Conservation (phyloP, 2,797 vertebrate species). For the Chloroceryle inda region DNA sequence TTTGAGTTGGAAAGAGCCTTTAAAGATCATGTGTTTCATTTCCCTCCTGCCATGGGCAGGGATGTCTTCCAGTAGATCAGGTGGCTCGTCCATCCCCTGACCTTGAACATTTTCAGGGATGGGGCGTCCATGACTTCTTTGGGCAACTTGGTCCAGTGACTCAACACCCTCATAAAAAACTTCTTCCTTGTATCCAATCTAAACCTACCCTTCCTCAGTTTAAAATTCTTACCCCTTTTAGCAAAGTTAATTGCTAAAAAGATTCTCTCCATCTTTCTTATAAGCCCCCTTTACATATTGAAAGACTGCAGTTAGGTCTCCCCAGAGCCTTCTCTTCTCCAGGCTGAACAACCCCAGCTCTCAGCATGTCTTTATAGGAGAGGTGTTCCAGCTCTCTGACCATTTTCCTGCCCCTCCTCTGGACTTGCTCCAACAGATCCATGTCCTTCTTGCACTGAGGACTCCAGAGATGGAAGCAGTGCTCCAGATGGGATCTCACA, state of each 20-base stretch:
- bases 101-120: background rate
- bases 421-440: background rate
- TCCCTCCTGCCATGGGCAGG: accelerated
- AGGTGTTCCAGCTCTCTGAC: background rate
- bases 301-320: background rate
- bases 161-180: background rate
- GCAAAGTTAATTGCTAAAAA: background rate
- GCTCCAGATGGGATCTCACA: background rate
- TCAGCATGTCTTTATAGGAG: background rate
- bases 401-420: background rate
- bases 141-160: background rate
- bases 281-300: accelerated
- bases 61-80: background rate
- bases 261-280: background rate
- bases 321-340: background rate
- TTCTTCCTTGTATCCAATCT: background rate
- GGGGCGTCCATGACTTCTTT: background rate
- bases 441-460: accelerated
- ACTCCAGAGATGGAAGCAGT: background rate
- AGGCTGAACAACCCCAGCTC: background rate
- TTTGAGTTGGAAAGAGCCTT: background rate
- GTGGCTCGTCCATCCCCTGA: accelerated
- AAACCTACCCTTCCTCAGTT: background rate
- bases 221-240: background rate
- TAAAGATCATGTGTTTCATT: background rate